phyloP scores from a whole-genome alignment of 2,888 invertebrate genomes.

The Catocala nupta region DNA sequence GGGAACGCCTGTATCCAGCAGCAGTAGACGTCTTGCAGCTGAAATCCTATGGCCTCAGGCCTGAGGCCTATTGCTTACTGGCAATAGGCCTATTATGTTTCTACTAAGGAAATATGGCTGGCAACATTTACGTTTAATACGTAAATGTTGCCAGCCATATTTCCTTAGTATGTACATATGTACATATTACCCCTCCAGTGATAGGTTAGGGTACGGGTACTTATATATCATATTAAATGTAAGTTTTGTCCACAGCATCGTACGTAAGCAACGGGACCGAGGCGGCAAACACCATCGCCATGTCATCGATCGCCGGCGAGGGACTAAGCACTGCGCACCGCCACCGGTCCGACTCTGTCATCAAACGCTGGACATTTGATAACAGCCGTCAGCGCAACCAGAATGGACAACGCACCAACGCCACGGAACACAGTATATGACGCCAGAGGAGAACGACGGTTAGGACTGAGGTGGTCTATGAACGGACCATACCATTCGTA shows the following conservation, averaged over 20 bases:
- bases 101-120: no score
- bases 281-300: constrained; percentile 31
- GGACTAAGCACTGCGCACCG: constrained; percentile 28
- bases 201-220: no score
- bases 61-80: no score
- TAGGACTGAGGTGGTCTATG: not conserved
- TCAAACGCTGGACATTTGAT: constrained; percentile 68
- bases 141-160: no score
- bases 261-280: constrained; percentile 59
- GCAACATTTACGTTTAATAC: no score
- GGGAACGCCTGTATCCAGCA: no score
- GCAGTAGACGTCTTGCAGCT: no score
- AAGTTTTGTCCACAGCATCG: constrained; percentile 59
- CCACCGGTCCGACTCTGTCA: constrained; percentile 51
- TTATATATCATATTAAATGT: not conserved
- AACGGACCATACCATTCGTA: not conserved
- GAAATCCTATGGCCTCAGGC: no score
- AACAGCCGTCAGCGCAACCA: constrained; percentile 54
- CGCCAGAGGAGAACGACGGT: not conserved
- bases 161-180: no score
- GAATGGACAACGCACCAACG: constrained; percentile 12
- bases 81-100: no score
- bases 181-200: no score
- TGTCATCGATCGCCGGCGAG: not conserved
- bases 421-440: not conserved